Conservation (phyloP, 2,113 vertebrate species). For the Lycaon pictus region DNA sequence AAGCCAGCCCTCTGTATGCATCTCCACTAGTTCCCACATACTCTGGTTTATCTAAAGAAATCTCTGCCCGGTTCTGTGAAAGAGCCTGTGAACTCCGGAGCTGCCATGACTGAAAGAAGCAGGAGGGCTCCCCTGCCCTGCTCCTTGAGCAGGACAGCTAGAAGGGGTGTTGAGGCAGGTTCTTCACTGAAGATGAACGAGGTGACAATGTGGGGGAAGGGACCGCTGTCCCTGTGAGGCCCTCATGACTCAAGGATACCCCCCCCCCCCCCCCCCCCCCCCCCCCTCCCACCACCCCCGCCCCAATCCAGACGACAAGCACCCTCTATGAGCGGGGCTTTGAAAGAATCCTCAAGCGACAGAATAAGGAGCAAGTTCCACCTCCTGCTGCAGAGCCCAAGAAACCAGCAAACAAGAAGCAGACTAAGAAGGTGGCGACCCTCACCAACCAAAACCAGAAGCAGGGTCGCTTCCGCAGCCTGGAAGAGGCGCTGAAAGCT, state of each 20-base stretch:
- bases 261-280: background rate
- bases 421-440: constrained; percentile 82
- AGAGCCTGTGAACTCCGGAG: background rate
- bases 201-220: background rate
- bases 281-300: too few species aligned
- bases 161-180: background rate
- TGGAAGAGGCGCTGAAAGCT: constrained; percentile 94
- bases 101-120: background rate
- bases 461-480: constrained; percentile 84
- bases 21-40: background rate
- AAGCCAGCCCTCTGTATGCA: background rate
- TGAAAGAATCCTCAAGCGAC: constrained; percentile 91
- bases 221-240: background rate
- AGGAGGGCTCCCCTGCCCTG: background rate
- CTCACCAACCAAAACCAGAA: constrained; percentile 65
- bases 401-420: constrained; percentile 84
- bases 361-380: constrained; percentile 97
- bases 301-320: constrained; percentile 88
- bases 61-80: background rate
- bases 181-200: background rate
- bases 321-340: constrained; percentile 91
- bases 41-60: background rate
- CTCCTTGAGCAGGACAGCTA: background rate
- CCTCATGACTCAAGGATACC: background rate
- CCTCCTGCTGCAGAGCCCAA: constrained; percentile 86